A percentile compares a stretch with the other conserved stretches of the same genome.
These are phyloP conservation scores for Camponotus fellah DNA, from an alignment of 2,888 invertebrate species.

Conservation along the genomic window DNA sequence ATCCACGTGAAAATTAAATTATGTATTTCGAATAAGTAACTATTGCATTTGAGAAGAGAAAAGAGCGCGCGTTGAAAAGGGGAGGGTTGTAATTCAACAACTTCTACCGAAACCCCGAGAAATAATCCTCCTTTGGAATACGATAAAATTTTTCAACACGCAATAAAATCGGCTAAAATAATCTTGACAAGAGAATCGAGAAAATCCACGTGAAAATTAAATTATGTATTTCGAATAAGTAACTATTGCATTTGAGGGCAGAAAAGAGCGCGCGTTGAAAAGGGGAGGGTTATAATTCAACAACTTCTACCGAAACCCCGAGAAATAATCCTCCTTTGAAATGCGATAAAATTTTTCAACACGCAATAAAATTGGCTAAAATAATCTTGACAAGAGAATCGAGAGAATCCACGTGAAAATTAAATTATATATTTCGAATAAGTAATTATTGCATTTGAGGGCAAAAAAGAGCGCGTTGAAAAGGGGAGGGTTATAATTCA, in stretches of 20 bases:
- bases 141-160: not conserved
- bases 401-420: not conserved
- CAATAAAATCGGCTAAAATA: not conserved
- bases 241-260: not conserved
- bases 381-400: not conserved
- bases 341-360: not conserved
- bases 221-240: not conserved
- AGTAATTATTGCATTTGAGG: too few relatives aligned
- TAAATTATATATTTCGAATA: not conserved
- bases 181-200: not conserved
- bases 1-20: not conserved
- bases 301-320: not conserved
- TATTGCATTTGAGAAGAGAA: not conserved
- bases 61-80: not conserved
- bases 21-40: not conserved
- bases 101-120: not conserved
- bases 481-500: too few relatives aligned
- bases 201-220: not conserved
- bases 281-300: conserved; percentile 18
- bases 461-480: too few relatives aligned
- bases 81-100: conserved; percentile 22
- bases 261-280: not conserved
- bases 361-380: not conserved
- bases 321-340: not conserved
- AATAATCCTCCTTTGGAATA: not conserved